Percentiles rank a stretch among this genome's conserved stretches.
Conservation (phyloP, 2,797 vertebrate genomes). For the Leptoclinus maculatus region DNA sequence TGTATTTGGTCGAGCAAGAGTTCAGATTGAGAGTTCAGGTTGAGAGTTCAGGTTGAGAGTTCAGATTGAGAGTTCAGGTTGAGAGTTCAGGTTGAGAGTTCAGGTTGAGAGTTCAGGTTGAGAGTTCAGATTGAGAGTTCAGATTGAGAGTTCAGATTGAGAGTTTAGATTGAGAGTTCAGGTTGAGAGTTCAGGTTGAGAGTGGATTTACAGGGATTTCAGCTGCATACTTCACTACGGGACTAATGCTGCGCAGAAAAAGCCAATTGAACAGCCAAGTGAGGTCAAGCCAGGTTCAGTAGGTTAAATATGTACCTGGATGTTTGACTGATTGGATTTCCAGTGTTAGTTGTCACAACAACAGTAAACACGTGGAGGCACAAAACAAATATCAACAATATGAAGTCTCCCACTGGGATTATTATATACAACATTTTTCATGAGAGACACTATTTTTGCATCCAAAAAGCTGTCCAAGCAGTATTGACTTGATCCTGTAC, state of each 20-base stretch:
- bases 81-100: too few species aligned
- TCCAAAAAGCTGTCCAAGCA: background rate
- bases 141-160: background rate
- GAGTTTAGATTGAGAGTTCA: too few species aligned
- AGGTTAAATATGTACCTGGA: background rate
- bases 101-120: background rate
- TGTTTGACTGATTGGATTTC: conserved; percentile 11
- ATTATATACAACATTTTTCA: background rate
- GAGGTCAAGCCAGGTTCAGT: background rate
- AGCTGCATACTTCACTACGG: background rate
- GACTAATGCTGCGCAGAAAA: background rate
- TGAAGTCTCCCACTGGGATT: background rate
- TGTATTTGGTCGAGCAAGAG: background rate
- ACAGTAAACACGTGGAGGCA: background rate
- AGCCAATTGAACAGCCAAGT: background rate
- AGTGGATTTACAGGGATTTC: background rate
- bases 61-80: too few species aligned
- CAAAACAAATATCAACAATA: background rate
- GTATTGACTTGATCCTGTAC: background rate
- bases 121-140: background rate
- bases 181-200: background rate
- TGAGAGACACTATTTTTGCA: background rate
- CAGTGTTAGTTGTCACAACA: background rate
- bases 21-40: background rate
- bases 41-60: background rate